Evolutionary conservation across 2,888 invertebrate genomes (phyloP).

Genomic region (Argyresthia albistria): DNA sequence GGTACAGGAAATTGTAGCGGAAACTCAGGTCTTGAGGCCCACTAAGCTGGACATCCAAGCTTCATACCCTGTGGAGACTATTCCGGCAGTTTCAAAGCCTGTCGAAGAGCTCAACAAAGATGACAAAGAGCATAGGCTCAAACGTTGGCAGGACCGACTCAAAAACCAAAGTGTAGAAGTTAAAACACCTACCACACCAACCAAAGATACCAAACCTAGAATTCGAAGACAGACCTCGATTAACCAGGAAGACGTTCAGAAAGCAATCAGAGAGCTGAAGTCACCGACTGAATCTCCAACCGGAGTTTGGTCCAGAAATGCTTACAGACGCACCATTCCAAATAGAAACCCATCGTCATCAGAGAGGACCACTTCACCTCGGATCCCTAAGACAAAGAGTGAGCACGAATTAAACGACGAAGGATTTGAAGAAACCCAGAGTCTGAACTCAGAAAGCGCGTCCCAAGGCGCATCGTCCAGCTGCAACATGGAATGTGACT

Average conservation of each 20-base stretch:
- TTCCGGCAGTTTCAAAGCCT: constrained; percentile 47
- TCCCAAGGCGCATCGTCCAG: constrained; percentile 88
- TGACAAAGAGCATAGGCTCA: constrained; percentile 74
- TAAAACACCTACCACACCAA: constrained; percentile 32
- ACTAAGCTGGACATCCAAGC: constrained; percentile 65
- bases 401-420: constrained; percentile 88
- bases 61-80: constrained; percentile 56
- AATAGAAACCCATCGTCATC: constrained; percentile 9
- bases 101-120: constrained; percentile 44
- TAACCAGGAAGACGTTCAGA: constrained; percentile 79
- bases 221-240: constrained; percentile 78
- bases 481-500: constrained; percentile 77
- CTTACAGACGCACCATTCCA: constrained; percentile 42
- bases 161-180: constrained; percentile 66
- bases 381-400: constrained; percentile 66
- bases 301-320: constrained; percentile 72
- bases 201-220: constrained; percentile 61
- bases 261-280: constrained; percentile 77
- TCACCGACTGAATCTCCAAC: constrained; percentile 75
- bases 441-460: constrained; percentile 87
- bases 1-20: constrained; percentile 58
- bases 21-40: constrained; percentile 66
- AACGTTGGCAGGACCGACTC: constrained; percentile 80
- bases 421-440: constrained; percentile 93
- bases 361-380: constrained; percentile 52